Percentiles rank a stretch among this genome's conserved stretches.
phyloP scores from a whole-genome alignment of 2,113 vertebrate species.

The Hippocampus barbouri region DNA sequence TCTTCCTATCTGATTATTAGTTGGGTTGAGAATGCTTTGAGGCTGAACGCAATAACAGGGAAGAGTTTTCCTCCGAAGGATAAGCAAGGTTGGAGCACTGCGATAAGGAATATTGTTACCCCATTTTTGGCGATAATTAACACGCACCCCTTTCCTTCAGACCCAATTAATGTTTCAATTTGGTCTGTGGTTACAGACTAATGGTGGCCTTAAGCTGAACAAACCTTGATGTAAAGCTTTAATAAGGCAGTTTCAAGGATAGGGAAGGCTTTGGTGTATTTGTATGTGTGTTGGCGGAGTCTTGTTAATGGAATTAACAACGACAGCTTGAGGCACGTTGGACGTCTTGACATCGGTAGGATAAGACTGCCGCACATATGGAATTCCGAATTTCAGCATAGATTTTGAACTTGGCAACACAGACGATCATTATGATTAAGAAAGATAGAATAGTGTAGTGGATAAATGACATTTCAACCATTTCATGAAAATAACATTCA shows the following conservation, averaged over 20 bases:
- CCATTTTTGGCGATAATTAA: slow-evolving; percentile 44
- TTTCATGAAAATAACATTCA: too few species aligned
- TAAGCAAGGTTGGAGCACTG: slow-evolving; percentile 9
- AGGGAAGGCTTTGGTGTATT: not conserved
- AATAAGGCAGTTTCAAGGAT: not conserved
- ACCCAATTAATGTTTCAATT: slow-evolving; percentile 33
- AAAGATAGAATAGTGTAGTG: too few species aligned
- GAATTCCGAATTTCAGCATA: too few species aligned
- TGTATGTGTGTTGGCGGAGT: not conserved
- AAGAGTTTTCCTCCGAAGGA: slow-evolving; percentile 26
- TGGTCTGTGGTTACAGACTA: slow-evolving; percentile 13
- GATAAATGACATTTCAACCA: too few species aligned
- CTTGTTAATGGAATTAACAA: not conserved
- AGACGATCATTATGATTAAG: too few species aligned
- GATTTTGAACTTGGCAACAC: too few species aligned
- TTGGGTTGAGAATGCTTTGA: slow-evolving; percentile 29
- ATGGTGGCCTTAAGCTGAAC: slow-evolving; percentile 14
- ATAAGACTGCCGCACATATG: not conserved
- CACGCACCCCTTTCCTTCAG: slow-evolving; percentile 25
- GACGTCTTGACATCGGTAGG: not conserved
- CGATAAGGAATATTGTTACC: slow-evolving; percentile 17
- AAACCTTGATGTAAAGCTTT: slow-evolving; percentile 6
- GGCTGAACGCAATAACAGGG: slow-evolving; percentile 27
- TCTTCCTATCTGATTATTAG: not conserved
- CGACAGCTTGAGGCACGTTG: not conserved